Base-by-base conservation (phyloP, 2,113 vertebrate species). In the Emydura subglobosa region DNA sequence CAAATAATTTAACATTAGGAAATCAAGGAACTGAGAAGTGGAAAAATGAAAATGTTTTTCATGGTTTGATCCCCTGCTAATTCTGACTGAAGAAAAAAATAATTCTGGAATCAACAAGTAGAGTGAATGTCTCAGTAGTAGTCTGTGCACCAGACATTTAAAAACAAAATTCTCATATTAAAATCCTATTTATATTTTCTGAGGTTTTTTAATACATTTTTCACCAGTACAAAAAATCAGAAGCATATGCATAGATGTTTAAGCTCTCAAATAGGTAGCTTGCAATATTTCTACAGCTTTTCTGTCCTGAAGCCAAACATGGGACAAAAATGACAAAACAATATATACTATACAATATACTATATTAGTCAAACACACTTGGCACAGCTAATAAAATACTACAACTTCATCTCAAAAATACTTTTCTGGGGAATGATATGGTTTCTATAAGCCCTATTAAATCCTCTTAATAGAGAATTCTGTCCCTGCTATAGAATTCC, bases 1-100 rank as follows among this genome's bases (percentile, higher is more conserved):
- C 78, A 94, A 92, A 97, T 96, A 98, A 96, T 88, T 96, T 97
- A 97, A 94, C 96, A 90, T 96, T 90, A 97, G 94, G 86, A 90
- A 96, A 82, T 74, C 82, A 96, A 6, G 2, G 96, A 96, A 98
- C 95, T 96, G 97, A 95, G 96, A 96, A 93, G 87, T 49, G 91
- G 90, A 93, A 96, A 98, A 97, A 53, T 42, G 54, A 94, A 86
- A 93, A 76, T 79, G 87, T 1, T 61, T 89, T 96, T 97, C 92
- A 96, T 89, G 85, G 90, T 61, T 95, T 94, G 83, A 93, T 85
- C 65, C 88, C 87, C 6, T 87, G 86, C 59, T 59, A 95, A 89
- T 94, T 96, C 91, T 47, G 47, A 72, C 95, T 92, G 96, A 96
- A 53, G 93, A 88, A 86, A 95, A 96, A 96, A 97, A 95, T 89